Evolutionary conservation across 1,140 invertebrate species (phyloP), one percentile per base, ranked within the genome.

Genomic region (Calliphora vicina): DNA sequence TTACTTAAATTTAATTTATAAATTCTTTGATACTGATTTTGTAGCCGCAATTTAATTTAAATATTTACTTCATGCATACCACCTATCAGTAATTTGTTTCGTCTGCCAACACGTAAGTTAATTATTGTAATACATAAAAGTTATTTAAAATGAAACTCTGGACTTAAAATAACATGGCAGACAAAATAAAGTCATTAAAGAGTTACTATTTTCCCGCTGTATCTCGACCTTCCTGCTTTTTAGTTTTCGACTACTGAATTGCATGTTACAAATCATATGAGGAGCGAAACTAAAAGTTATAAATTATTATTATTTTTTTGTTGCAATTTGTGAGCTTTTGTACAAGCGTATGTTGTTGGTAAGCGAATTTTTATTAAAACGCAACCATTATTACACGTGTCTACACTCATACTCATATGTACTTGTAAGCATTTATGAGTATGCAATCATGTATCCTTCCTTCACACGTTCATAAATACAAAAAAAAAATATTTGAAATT

Each of bases 171-270:
- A 6, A 57, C 50, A n/a, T 57, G 50, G 15, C 50, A 57, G 50
- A 67, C 61, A 67, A 67, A 67, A 67, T 67, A 67, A 23, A 67
- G 61, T 67, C 61, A 67, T 67, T 67, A 67, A 23, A 25, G 50
- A n/a, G 50, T n/a, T 57, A 35, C 35, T 2, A 9, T 1, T 50
- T 50, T 12, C 12, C 2, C 17, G 45, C 45, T 13, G 8, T n/a
- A 15, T 50, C 17, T 50, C 45, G 45, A 50, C 45, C 12, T 43
- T 12, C 42, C 5, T 50, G 15, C 3, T 35, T 35, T 57, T n/a
- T 0, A 57, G 6, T 57, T 57, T 57, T 17, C 50, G 50, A 57
- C 50, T 57, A 57, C 50, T 57, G 3, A n/a, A 67, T 67, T 67
- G 61, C 61, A 67, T 67, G 45, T 50, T 50, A 12, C 45, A 50